These are phyloP conservation scores for Teleopsis dalmanni DNA, from an alignment of 1,140 invertebrate species.

Conservation along the genomic window DNA sequence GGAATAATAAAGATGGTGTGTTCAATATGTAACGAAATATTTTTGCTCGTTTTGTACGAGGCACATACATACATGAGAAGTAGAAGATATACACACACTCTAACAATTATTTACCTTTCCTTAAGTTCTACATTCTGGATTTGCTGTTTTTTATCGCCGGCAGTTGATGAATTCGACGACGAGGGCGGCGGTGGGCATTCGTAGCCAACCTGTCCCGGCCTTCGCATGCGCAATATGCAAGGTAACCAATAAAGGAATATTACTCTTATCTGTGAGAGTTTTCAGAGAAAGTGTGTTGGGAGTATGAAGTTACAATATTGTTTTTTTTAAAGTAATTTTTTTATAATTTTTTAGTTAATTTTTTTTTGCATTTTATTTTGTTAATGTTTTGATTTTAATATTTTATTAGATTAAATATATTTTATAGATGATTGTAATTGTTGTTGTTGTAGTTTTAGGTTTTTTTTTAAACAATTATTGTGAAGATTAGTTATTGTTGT, in stretches of 20 bases:
- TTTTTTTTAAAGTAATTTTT: neutral
- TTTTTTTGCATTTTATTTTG: neutral
- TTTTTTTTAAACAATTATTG: neutral
- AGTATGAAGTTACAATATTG: neutral
- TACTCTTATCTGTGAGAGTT: constrained; percentile 68
- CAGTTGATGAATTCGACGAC: constrained; percentile 46
- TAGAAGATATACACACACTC: neutral
- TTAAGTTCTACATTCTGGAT: constrained; percentile 43
- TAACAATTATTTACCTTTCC: constrained; percentile 35
- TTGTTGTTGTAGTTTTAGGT: neutral
- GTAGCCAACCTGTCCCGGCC: constrained; percentile 62
- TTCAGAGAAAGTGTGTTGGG: neutral
- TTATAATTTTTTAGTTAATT: neutral
- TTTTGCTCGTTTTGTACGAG: neutral
- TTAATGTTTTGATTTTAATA: neutral
- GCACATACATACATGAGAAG: neutral
- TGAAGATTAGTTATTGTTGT: neutral
- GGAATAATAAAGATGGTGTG: neutral
- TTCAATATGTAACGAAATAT: neutral
- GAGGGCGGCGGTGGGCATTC: constrained; percentile 52
- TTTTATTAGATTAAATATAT: no score
- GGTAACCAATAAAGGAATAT: constrained; percentile 95
- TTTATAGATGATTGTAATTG: no score
- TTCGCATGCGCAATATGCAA: constrained; percentile 88
- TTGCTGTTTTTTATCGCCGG: constrained; percentile 48